phyloP scores from a whole-genome alignment of 2,797 vertebrate genomes.

The Phalanger gymnotis region DNA sequence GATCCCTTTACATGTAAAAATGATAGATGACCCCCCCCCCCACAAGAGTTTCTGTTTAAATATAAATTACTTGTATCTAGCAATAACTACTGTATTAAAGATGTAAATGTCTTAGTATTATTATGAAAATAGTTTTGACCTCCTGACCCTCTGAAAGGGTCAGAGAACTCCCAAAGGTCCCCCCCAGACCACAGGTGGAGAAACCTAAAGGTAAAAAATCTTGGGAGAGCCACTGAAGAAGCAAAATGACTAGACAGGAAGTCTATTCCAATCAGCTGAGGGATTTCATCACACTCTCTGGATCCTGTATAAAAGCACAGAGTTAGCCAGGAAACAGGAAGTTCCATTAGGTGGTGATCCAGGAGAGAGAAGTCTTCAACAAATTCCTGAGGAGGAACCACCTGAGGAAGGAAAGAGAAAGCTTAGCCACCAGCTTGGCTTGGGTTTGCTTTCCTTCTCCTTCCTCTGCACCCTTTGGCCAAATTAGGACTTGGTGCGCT shows the following conservation, averaged over 20 bases:
- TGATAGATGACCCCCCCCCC: background rate
- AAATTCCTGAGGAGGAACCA: background rate
- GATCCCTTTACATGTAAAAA: background rate
- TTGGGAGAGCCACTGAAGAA: background rate
- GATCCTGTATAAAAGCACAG: background rate
- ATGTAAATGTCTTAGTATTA: background rate
- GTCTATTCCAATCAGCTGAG: background rate
- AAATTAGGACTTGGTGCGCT: background rate
- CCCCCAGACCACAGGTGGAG: background rate
- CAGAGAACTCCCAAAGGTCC: background rate
- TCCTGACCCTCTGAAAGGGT: background rate
- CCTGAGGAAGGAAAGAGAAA: background rate
- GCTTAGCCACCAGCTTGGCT: background rate
- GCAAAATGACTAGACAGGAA: background rate
- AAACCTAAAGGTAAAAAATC: background rate
- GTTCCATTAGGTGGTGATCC: background rate
- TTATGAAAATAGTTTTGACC: background rate
- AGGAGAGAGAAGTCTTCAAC: background rate
- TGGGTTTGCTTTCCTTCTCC: background rate
- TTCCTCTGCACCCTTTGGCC: background rate
- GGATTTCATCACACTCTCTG: background rate
- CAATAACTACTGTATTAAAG: background rate
- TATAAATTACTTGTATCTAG: background rate
- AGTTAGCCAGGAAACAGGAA: background rate
- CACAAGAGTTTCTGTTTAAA: background rate